These are phyloP conservation scores for Agrotis segetum DNA, from an alignment of 2,888 invertebrate species.

Conservation along the genomic window DNA sequence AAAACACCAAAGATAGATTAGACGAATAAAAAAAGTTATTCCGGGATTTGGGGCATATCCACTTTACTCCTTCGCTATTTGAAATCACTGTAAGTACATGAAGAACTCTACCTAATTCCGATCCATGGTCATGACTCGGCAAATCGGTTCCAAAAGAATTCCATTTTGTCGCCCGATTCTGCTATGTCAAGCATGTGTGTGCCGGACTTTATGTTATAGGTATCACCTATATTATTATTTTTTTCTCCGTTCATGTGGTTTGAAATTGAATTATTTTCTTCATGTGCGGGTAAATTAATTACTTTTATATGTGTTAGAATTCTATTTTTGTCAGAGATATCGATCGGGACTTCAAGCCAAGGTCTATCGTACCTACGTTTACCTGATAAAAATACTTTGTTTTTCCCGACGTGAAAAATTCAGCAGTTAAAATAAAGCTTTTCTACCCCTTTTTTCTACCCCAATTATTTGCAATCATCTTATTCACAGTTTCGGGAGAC, in stretches of 20 bases:
- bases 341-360: slow-evolving; percentile 19
- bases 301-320: slow-evolving; percentile 2
- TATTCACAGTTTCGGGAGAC: slow-evolving; percentile 10
- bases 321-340: slow-evolving; percentile 35
- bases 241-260: background rate
- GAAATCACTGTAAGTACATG: too few relatives aligned
- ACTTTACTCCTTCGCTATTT: too few relatives aligned
- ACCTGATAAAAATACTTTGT: background rate
- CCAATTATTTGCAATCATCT: slow-evolving; percentile 21
- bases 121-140: too few relatives aligned
- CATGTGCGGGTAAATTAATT: slow-evolving; percentile 13
- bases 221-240: too few relatives aligned
- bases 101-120: too few relatives aligned
- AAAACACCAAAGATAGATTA: too few relatives aligned
- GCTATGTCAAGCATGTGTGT: background rate
- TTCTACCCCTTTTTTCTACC: background rate
- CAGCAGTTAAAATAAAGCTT: background rate
- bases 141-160: too few relatives aligned
- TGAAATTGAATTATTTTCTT: slow-evolving; percentile 7
- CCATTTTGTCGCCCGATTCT: too few relatives aligned
- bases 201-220: background rate
- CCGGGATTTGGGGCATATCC: too few relatives aligned
- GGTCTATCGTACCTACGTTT: slow-evolving; percentile 4
- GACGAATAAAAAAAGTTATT: too few relatives aligned
- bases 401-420: background rate